A percentile compares a stretch with the other conserved stretches of the same genome.
These are phyloP conservation scores for Scaptodrosophila lebanonensis DNA, from an alignment of 1,140 invertebrate genomes.

Conservation along the genomic window DNA sequence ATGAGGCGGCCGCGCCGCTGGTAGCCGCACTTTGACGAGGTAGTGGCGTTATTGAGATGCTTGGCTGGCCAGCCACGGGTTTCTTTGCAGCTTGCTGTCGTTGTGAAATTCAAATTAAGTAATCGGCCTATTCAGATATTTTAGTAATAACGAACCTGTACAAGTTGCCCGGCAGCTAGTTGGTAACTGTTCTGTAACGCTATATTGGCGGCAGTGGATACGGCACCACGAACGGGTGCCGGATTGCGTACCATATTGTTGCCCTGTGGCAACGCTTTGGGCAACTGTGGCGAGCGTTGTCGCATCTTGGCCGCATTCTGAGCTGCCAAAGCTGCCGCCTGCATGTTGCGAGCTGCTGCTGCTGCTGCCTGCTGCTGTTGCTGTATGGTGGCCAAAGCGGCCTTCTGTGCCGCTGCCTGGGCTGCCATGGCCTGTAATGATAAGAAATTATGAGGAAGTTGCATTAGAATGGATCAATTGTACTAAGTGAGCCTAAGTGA, in stretches of 20 bases:
- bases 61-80: conserved; percentile 82
- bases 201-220: conserved; percentile 39
- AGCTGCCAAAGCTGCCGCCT: conserved; percentile 67
- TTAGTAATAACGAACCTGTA: conserved; percentile 43
- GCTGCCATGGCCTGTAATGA: conserved; percentile 75
- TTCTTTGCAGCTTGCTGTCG: conserved; percentile 73
- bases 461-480: conserved; percentile 3
- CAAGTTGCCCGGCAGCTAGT: conserved; percentile 65
- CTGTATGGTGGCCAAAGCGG: conserved; percentile 68
- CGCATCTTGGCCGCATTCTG: conserved; percentile 72
- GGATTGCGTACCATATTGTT: conserved; percentile 54
- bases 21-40: conserved; percentile 81
- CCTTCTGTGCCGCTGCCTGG: conserved; percentile 75
- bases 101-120: background rate
- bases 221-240: conserved; percentile 45
- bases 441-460: background rate
- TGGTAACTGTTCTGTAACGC: conserved; percentile 73
- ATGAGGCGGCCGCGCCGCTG: conserved; percentile 64
- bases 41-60: conserved; percentile 93
- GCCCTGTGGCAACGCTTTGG: conserved; percentile 39
- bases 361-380: conserved; percentile 69
- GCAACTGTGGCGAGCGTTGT: conserved; percentile 51
- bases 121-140: background rate
- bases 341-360: conserved; percentile 63
- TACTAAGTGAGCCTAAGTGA: too few relatives aligned